Percentiles rank a stretch among this genome's conserved stretches.
phyloP scores from a whole-genome alignment of 37 sponge, comb jelly and placozoan species.

The Bolinopsis microptera region DNA sequence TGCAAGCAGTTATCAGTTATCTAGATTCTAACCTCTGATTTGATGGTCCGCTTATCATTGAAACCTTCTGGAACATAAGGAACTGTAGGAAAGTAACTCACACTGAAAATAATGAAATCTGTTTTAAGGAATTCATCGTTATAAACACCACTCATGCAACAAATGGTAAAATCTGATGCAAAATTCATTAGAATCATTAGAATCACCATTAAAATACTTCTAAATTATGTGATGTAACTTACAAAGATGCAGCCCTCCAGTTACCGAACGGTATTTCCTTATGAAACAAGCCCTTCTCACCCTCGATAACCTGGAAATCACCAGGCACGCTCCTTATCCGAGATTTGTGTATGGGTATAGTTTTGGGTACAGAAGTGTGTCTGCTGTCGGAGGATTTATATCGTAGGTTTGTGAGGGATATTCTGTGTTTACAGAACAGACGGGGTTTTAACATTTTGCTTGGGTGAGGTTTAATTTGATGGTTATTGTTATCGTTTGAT shows the following conservation, averaged over 20 bases:
- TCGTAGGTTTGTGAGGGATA: background rate
- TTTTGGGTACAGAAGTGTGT: constrained; percentile 12
- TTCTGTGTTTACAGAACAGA: background rate
- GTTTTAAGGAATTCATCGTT: too few relatives aligned
- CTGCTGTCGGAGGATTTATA: background rate
- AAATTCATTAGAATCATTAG: too few relatives aligned
- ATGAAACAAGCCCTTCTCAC: constrained; percentile 58
- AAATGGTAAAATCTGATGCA: too few relatives aligned
- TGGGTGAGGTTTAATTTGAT: too few relatives aligned
- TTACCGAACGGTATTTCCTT: constrained; percentile 57
- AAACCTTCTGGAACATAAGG: constrained; percentile 51
- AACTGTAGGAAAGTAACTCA: background rate
- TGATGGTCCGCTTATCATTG: constrained; percentile 9
- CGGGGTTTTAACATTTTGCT: background rate
- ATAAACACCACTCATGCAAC: too few relatives aligned
- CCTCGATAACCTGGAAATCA: constrained; percentile 41
- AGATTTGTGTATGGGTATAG: constrained; percentile 18
- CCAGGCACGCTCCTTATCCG: constrained; percentile 39
- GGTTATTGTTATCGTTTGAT: too few relatives aligned
- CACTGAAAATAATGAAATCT: constrained; percentile 21
- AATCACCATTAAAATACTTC: background rate
- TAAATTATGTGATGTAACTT: background rate
- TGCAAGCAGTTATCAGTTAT: background rate
- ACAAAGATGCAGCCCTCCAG: constrained; percentile 60
- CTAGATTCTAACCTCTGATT: background rate